phyloP scores from a whole-genome alignment of 2,888 invertebrate genomes.

The Limnephilus marmoratus region DNA sequence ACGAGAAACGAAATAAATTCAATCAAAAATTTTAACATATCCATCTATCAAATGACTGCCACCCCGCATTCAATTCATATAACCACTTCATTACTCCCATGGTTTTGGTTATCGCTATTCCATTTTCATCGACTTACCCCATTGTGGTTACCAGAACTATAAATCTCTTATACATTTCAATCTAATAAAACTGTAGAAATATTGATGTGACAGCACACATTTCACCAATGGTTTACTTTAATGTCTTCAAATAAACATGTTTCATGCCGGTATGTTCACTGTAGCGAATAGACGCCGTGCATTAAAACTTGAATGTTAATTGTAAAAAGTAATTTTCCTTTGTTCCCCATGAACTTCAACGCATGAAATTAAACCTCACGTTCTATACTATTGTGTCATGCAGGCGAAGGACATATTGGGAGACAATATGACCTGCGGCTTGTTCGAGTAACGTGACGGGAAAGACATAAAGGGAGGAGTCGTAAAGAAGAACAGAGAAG shows the following conservation, averaged over 20 bases:
- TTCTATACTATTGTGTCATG: not conserved
- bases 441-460: not conserved
- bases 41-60: not conserved
- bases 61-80: not conserved
- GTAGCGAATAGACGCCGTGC: not conserved
- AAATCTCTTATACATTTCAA: not conserved
- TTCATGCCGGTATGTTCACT: not conserved
- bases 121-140: not conserved
- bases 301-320: not conserved
- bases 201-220: not conserved
- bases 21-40: not conserved
- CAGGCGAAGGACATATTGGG: slow-evolving; percentile 11
- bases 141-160: not conserved
- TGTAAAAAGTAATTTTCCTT: not conserved
- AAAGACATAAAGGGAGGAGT: not conserved
- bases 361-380: not conserved
- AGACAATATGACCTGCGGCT: not conserved
- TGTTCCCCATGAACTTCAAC: not conserved
- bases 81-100: not conserved
- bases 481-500: not conserved
- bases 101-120: not conserved
- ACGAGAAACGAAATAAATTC: no score
- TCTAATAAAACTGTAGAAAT: not conserved
- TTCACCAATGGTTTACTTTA: not conserved
- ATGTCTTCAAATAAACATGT: not conserved